Base-by-base conservation (phyloP, 2,113 vertebrate genomes). In the Myotis lucifugus region DNA sequence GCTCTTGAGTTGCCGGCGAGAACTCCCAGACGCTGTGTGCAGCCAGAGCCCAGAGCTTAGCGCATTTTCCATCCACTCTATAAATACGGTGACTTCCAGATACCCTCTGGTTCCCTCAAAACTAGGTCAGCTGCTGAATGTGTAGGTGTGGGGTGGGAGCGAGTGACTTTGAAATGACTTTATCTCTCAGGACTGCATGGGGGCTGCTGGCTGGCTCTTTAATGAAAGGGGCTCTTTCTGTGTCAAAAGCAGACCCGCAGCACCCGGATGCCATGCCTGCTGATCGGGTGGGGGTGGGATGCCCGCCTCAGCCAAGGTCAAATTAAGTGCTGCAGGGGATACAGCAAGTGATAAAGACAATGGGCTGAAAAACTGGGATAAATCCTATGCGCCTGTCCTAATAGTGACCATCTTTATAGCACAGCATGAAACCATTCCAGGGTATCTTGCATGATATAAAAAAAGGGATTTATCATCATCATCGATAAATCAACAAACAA, bases 11-110 rank as follows among this genome's bases (percentile, higher is more conserved):
- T 18, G n/a, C 9, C 40, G 5, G 85, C 42, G 5, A 87, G 95
- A 95, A 97, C 89, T 91, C 86, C 7, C 40, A 92, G 97, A 95
- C 88, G 37, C 56, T 0, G 1, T n/a, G 56, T 32, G 64, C 79
- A 59, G 93, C 15, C 0, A 64, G 52, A 34, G 32, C 90, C 88
- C 34, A 54, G 66, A 90, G 93, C 93, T 90, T 25, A 50, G 67
- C 0, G 4, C 69, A 23, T 88, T 93, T 96, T 72, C 90, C 72
- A 59, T n/a, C 85, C 6, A 3, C 92, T 96, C 78, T 32, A 40
- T 96, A 96, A 96, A 95, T 87, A 95, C 92, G 92, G 94, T 90
- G 96, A 93, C 96, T 92, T 94, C 82, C 88, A 97, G 69, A 92
- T 91, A 86, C 70, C 95, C 94, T 93, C 95, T 52, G 46, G 94